Percentiles rank a stretch among this genome's conserved stretches.
phyloP scores from a whole-genome alignment of 2,113 vertebrate species.

The Rhagologus leucostigma region DNA sequence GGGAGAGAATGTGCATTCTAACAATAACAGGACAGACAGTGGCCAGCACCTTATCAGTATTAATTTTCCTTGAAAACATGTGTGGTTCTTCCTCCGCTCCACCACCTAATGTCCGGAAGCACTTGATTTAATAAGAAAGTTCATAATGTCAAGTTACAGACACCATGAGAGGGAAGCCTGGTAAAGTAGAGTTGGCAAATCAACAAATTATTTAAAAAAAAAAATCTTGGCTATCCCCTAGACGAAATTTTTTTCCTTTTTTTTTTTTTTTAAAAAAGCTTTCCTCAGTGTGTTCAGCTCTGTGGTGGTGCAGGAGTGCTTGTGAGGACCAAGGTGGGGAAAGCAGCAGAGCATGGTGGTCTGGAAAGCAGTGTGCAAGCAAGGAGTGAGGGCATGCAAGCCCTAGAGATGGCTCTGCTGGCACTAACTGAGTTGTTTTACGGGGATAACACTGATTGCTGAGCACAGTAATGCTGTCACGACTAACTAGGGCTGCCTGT shows the following conservation, averaged over 20 bases:
- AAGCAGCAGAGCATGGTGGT: neutral
- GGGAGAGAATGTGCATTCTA: neutral
- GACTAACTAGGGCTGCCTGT: neutral
- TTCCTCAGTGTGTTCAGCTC: neutral
- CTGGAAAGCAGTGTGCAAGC: neutral
- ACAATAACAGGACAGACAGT: constrained; percentile 21
- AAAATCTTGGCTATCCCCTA: neutral
- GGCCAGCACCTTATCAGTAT: constrained; percentile 3
- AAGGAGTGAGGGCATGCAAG: neutral
- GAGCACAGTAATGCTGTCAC: neutral
- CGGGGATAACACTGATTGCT: neutral
- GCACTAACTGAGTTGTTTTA: neutral
- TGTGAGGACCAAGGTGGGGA: neutral
- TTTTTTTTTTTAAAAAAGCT: neutral
- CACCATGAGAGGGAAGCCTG: neutral
- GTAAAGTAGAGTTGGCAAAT: neutral
- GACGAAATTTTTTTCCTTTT: neutral
- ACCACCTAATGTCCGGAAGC: neutral
- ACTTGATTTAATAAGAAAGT: constrained; percentile 33
- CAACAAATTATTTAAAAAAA: neutral
- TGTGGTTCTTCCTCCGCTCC: constrained; percentile 3
- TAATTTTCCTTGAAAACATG: constrained; percentile 28
- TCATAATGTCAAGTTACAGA: constrained; percentile 28
- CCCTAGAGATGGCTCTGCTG: neutral
- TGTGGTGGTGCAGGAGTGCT: neutral